Evolutionary conservation across 2,797 vertebrate species (phyloP).

Genomic region (Esox lucius): DNA sequence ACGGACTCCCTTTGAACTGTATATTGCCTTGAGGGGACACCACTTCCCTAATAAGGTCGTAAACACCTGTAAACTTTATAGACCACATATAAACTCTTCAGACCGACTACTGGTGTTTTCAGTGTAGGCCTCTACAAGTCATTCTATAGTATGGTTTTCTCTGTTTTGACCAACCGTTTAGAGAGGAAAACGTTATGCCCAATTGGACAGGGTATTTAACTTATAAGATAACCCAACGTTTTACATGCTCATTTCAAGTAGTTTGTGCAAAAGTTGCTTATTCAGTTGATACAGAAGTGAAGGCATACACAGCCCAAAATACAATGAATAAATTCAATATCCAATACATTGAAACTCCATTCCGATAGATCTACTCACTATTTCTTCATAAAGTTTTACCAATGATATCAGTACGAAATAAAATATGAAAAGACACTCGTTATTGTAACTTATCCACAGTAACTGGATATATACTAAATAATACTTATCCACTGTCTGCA

Average conservation of each 20-base stretch:
- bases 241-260: not conserved
- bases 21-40: slow-evolving; percentile 65
- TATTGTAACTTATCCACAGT: too few relatives aligned
- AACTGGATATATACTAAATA: too few relatives aligned
- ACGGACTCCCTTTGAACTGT: slow-evolving; percentile 65
- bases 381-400: too few relatives aligned
- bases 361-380: too few relatives aligned
- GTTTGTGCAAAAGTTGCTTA: not conserved
- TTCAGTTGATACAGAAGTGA: not conserved
- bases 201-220: not conserved
- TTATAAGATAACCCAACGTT: too few relatives aligned
- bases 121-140: not conserved
- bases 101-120: not conserved
- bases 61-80: slow-evolving; percentile 88
- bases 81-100: slow-evolving; percentile 76
- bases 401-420: too few relatives aligned
- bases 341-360: too few relatives aligned
- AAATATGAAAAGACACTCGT: too few relatives aligned
- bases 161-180: not conserved
- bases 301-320: too few relatives aligned
- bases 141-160: not conserved
- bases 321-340: too few relatives aligned
- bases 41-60: slow-evolving; percentile 77
- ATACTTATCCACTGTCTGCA: too few relatives aligned
- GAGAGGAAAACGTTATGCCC: not conserved